Evolutionary conservation across 2,113 vertebrate genomes (phyloP).

Genomic region (Platycercus adscitus): DNA sequence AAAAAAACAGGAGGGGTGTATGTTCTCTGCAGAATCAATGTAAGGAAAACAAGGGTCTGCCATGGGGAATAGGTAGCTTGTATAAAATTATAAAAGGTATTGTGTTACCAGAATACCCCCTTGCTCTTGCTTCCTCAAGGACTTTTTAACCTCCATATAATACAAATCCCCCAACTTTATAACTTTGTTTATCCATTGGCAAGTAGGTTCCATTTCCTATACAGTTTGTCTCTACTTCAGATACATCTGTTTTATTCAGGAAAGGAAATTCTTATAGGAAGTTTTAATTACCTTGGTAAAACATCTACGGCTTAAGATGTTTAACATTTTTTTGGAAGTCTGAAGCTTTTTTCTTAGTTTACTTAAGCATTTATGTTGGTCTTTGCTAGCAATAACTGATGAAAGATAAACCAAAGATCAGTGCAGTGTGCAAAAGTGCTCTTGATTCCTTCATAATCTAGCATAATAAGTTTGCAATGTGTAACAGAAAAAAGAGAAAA

Average conservation of each 20-base stretch:
- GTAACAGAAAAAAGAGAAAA: background rate
- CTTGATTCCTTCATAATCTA: background rate
- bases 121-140: background rate
- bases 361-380: background rate
- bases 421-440: background rate
- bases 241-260: background rate
- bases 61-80: background rate
- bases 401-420: background rate
- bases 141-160: background rate
- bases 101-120: background rate
- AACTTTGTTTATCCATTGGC: background rate
- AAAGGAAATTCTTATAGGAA: background rate
- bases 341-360: background rate
- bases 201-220: background rate
- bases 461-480: background rate
- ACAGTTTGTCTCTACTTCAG: background rate
- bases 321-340: background rate
- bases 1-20: rapidly evolving
- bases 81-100: background rate
- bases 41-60: background rate
- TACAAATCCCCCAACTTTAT: background rate
- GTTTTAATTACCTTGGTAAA: background rate
- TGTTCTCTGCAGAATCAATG: background rate
- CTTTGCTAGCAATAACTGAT: background rate
- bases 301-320: background rate